These are phyloP conservation scores for Xyrauchen texanus DNA, from an alignment of 2,113 vertebrate genomes.

Conservation along the genomic window DNA sequence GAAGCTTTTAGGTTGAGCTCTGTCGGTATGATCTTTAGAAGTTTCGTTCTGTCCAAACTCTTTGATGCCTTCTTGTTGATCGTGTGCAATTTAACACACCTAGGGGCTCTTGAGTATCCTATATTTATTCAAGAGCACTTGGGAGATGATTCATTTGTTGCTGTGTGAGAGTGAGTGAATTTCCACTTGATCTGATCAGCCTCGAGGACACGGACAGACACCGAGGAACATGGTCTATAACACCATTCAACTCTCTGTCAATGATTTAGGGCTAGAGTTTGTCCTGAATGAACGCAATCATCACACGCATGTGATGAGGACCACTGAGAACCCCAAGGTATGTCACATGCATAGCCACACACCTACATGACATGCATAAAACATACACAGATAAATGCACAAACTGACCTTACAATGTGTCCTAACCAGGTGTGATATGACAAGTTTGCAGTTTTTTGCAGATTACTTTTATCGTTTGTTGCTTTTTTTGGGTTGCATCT, in stretches of 20 bases:
- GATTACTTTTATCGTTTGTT: background rate
- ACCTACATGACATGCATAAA: background rate
- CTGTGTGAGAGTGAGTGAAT: slow-evolving; percentile 7
- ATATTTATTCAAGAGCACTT: slow-evolving; percentile 20
- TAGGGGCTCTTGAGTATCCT: slow-evolving; percentile 11
- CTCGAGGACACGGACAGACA: slow-evolving; percentile 2
- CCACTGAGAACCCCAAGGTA: background rate
- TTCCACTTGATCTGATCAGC: slow-evolving; percentile 21
- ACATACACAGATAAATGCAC: background rate
- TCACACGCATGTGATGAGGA: background rate
- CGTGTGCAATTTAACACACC: slow-evolving; percentile 35
- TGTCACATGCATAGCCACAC: background rate
- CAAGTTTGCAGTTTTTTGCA: background rate
- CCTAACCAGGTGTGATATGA: background rate
- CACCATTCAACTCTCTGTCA: background rate
- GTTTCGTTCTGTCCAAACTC: slow-evolving; percentile 4
- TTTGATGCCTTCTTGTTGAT: slow-evolving; percentile 30
- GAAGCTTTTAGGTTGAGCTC: background rate
- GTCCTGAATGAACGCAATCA: slow-evolving; percentile 27
- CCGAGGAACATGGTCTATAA: background rate
- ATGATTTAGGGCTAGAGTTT: slow-evolving; percentile 31
- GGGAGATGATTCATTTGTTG: slow-evolving; percentile 26
- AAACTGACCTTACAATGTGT: background rate
- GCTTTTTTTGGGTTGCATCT: no score
- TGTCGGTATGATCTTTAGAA: slow-evolving; percentile 20